phyloP scores from a whole-genome alignment of 2,888 invertebrate species.

The Silvanus unidentatus region DNA sequence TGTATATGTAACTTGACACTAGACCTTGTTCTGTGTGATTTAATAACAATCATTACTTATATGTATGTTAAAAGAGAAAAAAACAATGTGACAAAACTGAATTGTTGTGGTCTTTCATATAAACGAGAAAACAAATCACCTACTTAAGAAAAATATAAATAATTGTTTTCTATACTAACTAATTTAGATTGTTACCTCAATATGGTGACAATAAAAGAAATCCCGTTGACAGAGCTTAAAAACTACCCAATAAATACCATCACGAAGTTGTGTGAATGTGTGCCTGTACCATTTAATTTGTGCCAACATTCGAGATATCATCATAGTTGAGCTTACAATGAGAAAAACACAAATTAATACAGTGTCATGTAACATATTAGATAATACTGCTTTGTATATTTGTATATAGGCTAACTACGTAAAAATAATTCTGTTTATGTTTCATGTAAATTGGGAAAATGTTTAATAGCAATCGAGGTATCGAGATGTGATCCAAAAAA shows the following conservation, averaged over 20 bases:
- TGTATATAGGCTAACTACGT: slow-evolving; percentile 41
- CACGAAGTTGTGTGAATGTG: slow-evolving; percentile 18
- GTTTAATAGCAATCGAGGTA: too few species aligned
- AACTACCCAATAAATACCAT: slow-evolving; percentile 18
- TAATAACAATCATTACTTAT: slow-evolving; percentile 34
- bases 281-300: slow-evolving; percentile 40
- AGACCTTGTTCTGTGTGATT: slow-evolving; percentile 32
- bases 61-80: too few species aligned
- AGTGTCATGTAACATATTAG: slow-evolving; percentile 45
- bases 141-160: not conserved
- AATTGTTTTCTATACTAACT: too few species aligned
- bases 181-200: too few species aligned
- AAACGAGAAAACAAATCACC: slow-evolving; percentile 11
- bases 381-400: slow-evolving; percentile 45
- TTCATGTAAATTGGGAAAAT: too few species aligned
- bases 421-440: too few species aligned
- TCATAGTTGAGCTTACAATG: slow-evolving; percentile 28
- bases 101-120: slow-evolving; percentile 33
- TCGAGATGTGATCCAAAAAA: too few species aligned
- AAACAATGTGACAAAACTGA: not conserved
- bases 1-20: slow-evolving; percentile 43
- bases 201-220: slow-evolving; percentile 6
- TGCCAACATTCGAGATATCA: slow-evolving; percentile 40
- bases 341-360: slow-evolving; percentile 12
- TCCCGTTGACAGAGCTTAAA: not conserved